Conservation (phyloP, 2,113 vertebrate genomes). For the Chrysochloris asiatica region DNA sequence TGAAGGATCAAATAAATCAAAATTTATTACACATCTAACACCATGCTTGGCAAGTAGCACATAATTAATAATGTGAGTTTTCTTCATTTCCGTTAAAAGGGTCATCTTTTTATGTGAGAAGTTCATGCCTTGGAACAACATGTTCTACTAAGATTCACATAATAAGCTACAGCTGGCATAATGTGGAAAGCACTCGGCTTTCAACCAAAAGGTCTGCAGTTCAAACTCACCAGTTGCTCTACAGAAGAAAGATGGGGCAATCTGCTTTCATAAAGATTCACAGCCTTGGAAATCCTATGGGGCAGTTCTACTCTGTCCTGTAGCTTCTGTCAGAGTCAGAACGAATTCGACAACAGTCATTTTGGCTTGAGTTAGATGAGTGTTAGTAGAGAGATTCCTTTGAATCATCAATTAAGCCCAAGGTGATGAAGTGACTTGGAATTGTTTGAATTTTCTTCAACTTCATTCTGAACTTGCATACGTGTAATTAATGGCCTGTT, state of each 20-base stretch:
- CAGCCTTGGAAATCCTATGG: no score
- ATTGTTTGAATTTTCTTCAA: background rate
- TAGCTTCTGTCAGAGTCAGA: background rate
- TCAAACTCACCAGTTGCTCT: no score
- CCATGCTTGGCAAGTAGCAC: background rate
- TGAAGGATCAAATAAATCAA: constrained; percentile 46
- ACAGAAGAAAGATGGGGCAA: no score
- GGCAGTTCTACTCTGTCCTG: no score
- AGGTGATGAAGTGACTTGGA: background rate
- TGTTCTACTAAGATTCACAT: background rate
- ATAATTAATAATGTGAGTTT: background rate
- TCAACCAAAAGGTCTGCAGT: no score
- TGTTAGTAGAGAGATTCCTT: no score
- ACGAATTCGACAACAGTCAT: no score
- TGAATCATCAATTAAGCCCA: background rate
- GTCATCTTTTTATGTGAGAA: background rate
- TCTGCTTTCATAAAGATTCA: no score
- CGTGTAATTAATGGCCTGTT: no score
- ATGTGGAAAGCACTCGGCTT: background rate
- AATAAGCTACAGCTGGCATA: background rate
- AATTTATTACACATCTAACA: background rate
- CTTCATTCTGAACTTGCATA: no score
- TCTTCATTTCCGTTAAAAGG: constrained; percentile 16
- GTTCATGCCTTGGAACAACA: background rate
- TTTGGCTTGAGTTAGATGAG: no score